Evolutionary conservation across 1,140 invertebrate species (phyloP).

Genomic region (Papilio dardanus): DNA sequence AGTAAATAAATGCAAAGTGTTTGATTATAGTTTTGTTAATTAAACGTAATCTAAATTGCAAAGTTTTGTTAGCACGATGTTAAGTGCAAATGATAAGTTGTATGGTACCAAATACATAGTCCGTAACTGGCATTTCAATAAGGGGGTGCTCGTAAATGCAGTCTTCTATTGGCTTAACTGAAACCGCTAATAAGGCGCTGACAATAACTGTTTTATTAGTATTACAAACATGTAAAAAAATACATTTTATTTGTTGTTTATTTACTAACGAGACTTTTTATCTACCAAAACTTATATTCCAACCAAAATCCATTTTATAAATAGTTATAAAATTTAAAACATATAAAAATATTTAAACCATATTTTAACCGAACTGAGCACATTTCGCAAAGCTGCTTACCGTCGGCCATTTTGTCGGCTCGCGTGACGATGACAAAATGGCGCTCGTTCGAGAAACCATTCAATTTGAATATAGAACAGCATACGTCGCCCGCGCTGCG

Average conservation of each 20-base stretch:
- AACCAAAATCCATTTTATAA: background rate
- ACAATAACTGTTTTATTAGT: background rate
- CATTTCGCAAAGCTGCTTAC: slow-evolving; percentile 73
- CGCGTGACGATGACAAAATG: slow-evolving; percentile 75
- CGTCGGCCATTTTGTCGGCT: slow-evolving; percentile 69
- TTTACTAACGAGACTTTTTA: no score
- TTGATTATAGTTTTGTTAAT: no score
- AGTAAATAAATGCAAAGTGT: no score
- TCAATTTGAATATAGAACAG: slow-evolving; percentile 82
- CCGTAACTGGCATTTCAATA: background rate
- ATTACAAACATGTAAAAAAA: background rate
- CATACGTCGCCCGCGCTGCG: slow-evolving; percentile 77
- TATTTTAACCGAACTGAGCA: slow-evolving; percentile 50
- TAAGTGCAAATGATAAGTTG: background rate
- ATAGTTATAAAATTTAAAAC: background rate
- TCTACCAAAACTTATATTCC: background rate
- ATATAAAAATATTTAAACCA: slow-evolving; percentile 42
- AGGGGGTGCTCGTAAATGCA: background rate
- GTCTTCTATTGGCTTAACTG: background rate
- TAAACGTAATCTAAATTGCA: background rate
- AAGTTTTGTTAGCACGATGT: background rate
- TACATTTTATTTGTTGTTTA: background rate
- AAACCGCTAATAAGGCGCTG: background rate
- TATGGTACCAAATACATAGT: background rate
- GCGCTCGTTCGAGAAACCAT: slow-evolving; percentile 66